Conservation (phyloP, 2,797 vertebrate genomes). For the Paedocypris micromegethes region DNA sequence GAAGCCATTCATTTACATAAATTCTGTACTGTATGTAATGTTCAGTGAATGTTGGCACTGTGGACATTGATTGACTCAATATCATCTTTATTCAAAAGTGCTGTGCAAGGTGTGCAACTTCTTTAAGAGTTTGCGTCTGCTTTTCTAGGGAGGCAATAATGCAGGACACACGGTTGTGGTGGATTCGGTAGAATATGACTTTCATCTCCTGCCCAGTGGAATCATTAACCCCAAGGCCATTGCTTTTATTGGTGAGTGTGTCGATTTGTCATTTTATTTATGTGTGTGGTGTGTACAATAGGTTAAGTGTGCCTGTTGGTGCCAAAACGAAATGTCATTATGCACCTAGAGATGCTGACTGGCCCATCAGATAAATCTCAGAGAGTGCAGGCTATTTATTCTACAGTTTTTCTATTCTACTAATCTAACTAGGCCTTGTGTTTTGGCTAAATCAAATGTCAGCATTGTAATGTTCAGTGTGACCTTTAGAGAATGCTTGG, state of each 20-base stretch:
- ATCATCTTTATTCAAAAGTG: too few relatives aligned
- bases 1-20: too few relatives aligned
- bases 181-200: conserved; percentile 95
- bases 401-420: conserved; percentile 42
- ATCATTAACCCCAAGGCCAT: conserved; percentile 97
- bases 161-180: conserved; percentile 98
- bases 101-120: too few relatives aligned
- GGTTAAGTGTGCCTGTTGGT: not conserved
- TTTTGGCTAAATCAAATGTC: conserved; percentile 17
- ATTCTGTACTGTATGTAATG: too few relatives aligned
- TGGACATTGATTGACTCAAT: too few relatives aligned
- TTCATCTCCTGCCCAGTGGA: conserved; percentile 96
- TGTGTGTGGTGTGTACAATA: not conserved
- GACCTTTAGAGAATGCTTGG: not conserved
- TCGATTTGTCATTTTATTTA: too few relatives aligned
- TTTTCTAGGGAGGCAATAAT: conserved; percentile 89
- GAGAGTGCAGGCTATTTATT: conserved; percentile 37
- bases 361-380: conserved; percentile 14
- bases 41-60: too few relatives aligned
- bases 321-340: not conserved
- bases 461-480: conserved; percentile 18
- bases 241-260: conserved; percentile 89
- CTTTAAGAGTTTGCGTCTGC: not conserved
- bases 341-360: conserved; percentile 6
- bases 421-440: conserved; percentile 39